Evolutionary conservation across 2,113 vertebrate genomes (phyloP).

Genomic region (Antennarius striatus): DNA sequence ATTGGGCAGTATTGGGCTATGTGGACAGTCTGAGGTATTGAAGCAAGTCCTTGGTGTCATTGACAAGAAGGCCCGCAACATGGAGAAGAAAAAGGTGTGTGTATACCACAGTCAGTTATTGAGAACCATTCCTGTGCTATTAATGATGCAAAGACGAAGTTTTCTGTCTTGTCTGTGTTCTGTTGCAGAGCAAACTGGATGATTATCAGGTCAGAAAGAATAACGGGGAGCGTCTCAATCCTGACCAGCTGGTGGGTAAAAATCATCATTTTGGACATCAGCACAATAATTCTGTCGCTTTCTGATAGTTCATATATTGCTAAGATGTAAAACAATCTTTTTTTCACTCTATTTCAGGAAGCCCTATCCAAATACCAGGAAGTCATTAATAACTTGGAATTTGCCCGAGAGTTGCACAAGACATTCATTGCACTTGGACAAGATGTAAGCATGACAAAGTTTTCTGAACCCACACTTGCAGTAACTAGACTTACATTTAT

Average conservation of each 20-base stretch:
- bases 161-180: background rate
- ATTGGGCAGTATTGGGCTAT: constrained; percentile 62
- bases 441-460: constrained; percentile 84
- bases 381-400: constrained; percentile 94
- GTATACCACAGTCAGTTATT: background rate
- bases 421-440: constrained; percentile 93
- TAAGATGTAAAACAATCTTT: background rate
- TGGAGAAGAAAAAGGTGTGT: constrained; percentile 98
- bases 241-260: constrained; percentile 91
- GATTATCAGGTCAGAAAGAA: constrained; percentile 93
- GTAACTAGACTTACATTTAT: background rate
- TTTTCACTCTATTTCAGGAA: constrained; percentile 79
- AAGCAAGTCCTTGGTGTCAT: constrained; percentile 93
- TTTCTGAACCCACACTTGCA: background rate
- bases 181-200: constrained; percentile 89
- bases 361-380: constrained; percentile 94
- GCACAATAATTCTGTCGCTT: background rate
- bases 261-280: background rate
- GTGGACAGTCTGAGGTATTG: constrained; percentile 85
- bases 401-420: constrained; percentile 94
- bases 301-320: background rate
- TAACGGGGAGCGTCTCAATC: constrained; percentile 93
- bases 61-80: constrained; percentile 94
- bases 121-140: background rate
- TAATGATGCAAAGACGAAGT: background rate